phyloP scores from a whole-genome alignment of 2,113 vertebrate genomes.

The Ia io region DNA sequence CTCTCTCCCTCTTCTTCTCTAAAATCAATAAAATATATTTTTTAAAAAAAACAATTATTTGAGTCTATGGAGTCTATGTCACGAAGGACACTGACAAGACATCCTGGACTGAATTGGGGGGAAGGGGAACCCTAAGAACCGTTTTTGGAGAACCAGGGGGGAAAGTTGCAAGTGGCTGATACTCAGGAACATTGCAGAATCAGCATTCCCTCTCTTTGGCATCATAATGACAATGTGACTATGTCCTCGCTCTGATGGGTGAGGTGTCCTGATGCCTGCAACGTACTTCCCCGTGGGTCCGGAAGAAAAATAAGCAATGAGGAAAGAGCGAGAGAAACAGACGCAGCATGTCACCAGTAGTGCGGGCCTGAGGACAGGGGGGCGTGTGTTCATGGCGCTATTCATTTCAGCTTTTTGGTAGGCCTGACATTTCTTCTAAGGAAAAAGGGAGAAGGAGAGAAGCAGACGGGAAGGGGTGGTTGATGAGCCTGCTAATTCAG shows the following conservation, averaged over 20 bases:
- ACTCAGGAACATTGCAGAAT: fast-evolving
- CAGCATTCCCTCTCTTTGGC: not conserved
- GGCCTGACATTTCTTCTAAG: not conserved
- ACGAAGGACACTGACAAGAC: not conserved
- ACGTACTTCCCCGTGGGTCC: not conserved
- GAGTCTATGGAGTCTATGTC: not conserved
- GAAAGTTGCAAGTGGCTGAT: fast-evolving
- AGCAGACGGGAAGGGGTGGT: not conserved
- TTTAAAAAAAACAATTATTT: not conserved
- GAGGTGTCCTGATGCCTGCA: not conserved
- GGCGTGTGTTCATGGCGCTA: fast-evolving
- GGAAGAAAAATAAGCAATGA: too few species aligned
- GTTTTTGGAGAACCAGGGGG: not conserved
- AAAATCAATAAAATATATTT: too few species aligned
- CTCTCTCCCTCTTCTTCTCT: too few species aligned
- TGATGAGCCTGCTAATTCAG: not conserved
- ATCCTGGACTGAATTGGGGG: not conserved
- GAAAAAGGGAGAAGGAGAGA: not conserved
- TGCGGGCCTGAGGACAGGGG: not conserved
- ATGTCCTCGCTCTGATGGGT: not conserved
- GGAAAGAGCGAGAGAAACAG: not conserved
- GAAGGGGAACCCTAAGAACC: not conserved
- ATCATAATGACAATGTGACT: fast-evolving
- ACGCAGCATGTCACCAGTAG: not conserved
- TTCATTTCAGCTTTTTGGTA: not conserved